phyloP scores from a whole-genome alignment of 2,888 invertebrate species.

The Drosophila setosimentum region DNA sequence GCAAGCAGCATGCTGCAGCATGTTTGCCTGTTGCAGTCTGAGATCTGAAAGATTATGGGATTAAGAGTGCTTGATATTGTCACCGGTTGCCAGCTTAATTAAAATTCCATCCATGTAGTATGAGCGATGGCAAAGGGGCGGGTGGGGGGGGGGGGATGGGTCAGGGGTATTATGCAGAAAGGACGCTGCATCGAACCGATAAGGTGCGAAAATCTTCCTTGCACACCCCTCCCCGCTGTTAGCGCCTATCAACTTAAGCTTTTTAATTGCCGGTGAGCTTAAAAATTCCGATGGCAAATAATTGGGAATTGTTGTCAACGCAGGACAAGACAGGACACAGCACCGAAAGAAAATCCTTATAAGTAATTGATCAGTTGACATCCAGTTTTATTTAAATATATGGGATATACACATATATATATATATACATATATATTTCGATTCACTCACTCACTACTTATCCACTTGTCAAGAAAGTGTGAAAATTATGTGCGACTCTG shows the following conservation, averaged over 20 bases:
- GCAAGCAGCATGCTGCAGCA: slow-evolving; percentile 7
- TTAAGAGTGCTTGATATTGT: slow-evolving; percentile 28
- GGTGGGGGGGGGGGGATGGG: not conserved
- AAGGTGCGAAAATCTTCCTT: not conserved
- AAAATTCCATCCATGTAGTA: slow-evolving; percentile 37
- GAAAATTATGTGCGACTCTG: slow-evolving; percentile 2
- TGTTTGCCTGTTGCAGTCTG: slow-evolving; percentile 2
- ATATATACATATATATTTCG: too few relatives aligned
- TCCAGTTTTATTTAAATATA: not conserved
- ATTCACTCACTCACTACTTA: not conserved
- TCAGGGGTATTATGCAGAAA: not conserved
- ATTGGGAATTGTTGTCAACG: not conserved
- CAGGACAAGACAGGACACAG: not conserved
- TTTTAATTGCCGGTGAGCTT: slow-evolving; percentile 26
- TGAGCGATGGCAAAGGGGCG: too few relatives aligned
- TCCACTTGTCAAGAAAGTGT: slow-evolving; percentile 3
- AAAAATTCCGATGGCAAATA: not conserved
- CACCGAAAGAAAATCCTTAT: not conserved
- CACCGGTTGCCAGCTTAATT: slow-evolving; percentile 39
- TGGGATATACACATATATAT: too few relatives aligned
- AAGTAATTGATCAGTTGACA: not conserved
- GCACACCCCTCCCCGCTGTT: not conserved
- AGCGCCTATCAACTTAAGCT: slow-evolving; percentile 7
- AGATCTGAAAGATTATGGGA: slow-evolving; percentile 3
- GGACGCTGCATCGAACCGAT: slow-evolving; percentile 6